Evolutionary conservation across 2,797 vertebrate genomes (phyloP).

Genomic region (Lemur catta): DNA sequence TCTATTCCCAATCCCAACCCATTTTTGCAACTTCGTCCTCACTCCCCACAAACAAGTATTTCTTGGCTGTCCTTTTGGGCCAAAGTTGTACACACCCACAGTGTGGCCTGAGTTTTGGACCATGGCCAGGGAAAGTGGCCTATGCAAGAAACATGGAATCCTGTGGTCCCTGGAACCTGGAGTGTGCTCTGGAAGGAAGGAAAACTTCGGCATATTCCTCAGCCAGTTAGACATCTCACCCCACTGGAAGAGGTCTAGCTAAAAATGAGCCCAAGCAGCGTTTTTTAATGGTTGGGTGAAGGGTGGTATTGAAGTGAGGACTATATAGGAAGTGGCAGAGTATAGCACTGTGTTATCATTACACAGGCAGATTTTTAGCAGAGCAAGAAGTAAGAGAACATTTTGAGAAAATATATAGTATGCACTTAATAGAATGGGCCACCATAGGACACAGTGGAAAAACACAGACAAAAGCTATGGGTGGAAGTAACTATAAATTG

Average conservation of each 20-base stretch:
- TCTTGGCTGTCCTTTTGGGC: neutral
- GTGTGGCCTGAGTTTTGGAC: neutral
- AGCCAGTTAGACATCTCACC: too few relatives aligned
- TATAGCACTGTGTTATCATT: neutral
- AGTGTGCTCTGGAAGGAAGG: neutral
- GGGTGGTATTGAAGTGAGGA: neutral
- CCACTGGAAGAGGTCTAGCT: neutral
- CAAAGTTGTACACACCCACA: neutral
- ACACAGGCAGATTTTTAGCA: neutral
- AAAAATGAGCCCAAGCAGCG: neutral
- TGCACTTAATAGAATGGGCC: neutral
- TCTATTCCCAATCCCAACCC: neutral
- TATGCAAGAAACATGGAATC: neutral
- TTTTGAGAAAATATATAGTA: neutral
- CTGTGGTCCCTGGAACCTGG: neutral
- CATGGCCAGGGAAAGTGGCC: neutral
- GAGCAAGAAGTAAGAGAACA: neutral
- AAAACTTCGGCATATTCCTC: neutral
- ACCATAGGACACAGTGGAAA: neutral
- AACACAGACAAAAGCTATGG: neutral
- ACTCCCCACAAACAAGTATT: neutral
- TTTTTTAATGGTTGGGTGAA: neutral
- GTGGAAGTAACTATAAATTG: neutral
- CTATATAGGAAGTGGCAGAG: neutral
- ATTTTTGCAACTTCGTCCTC: neutral